Conservation (phyloP, 2,888 invertebrate species). For the Graphium colonna region DNA sequence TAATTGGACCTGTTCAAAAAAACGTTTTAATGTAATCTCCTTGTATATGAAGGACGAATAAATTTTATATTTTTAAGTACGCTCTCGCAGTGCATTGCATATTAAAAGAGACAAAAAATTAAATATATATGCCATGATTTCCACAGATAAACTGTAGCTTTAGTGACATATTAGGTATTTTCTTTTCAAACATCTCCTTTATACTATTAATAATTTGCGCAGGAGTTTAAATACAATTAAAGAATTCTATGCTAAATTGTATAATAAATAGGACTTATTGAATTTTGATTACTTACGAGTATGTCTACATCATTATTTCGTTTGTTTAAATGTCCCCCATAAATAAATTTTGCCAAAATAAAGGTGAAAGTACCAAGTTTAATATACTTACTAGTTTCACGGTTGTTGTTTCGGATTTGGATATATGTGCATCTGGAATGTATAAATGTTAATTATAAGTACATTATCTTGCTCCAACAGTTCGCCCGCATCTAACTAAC, state of each 20-base stretch:
- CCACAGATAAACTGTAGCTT: not conserved
- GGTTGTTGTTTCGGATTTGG: too few species aligned
- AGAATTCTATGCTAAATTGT: not conserved
- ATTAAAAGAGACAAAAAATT: not conserved
- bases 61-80: conserved; percentile 1
- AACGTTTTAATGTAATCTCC: not conserved
- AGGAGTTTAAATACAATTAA: conserved; percentile 19
- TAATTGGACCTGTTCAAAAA: conserved; percentile 29
- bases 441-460: too few species aligned
- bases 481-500: too few species aligned
- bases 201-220: not conserved
- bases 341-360: too few species aligned
- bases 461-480: too few species aligned
- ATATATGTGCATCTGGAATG: too few species aligned
- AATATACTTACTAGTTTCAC: too few species aligned
- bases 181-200: not conserved
- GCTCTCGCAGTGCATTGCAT: conserved; percentile 1
- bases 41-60: not conserved
- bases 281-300: too few species aligned
- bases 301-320: too few species aligned
- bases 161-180: not conserved
- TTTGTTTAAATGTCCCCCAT: too few species aligned
- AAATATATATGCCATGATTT: not conserved
- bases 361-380: too few species aligned
- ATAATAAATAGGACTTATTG: too few species aligned